A percentile compares a stretch with the other conserved stretches of the same genome.
Evolutionary conservation across 2,888 invertebrate genomes (phyloP).

Genomic region (Cerceris ruficornis): DNA sequence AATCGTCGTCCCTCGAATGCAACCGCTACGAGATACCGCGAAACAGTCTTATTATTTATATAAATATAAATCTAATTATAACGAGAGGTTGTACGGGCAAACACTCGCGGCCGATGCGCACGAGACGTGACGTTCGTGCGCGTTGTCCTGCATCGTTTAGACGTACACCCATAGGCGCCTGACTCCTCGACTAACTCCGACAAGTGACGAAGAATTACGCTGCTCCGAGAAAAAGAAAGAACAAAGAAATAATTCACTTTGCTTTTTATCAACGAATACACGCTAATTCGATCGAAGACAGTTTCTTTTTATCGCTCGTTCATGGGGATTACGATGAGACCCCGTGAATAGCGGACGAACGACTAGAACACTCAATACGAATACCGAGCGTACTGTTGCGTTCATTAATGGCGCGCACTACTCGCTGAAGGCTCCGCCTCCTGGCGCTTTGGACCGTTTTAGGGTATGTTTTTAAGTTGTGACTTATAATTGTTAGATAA

Average conservation of each 20-base stretch:
- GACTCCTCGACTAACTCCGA: slow-evolving; percentile 56
- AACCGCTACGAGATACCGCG: slow-evolving; percentile 37
- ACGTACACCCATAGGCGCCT: slow-evolving; percentile 48
- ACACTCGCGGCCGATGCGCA: slow-evolving; percentile 5
- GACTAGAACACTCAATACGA: slow-evolving; percentile 47
- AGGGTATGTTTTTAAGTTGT: no score
- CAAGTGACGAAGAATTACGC: slow-evolving; percentile 42
- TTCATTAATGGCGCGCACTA: no score
- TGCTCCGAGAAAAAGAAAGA: slow-evolving; percentile 32
- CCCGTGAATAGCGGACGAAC: slow-evolving; percentile 45
- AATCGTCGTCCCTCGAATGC: neutral
- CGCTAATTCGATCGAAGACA: slow-evolving; percentile 27
- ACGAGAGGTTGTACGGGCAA: slow-evolving; percentile 10
- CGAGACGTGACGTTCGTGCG: neutral
- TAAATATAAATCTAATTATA: slow-evolving; percentile 49
- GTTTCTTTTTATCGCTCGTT: slow-evolving; percentile 10
- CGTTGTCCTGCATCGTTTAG: slow-evolving; percentile 13
- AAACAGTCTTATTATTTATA: slow-evolving; percentile 54
- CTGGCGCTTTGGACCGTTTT: no score
- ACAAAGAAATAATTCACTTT: slow-evolving; percentile 6
- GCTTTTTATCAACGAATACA: slow-evolving; percentile 21
- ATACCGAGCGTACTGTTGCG: slow-evolving; percentile 28
- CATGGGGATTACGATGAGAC: slow-evolving; percentile 11
- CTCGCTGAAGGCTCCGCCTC: no score
- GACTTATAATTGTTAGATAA: no score